Base-by-base conservation (phyloP, 1,140 invertebrate genomes). In the Philotrypesis tridentata region DNA sequence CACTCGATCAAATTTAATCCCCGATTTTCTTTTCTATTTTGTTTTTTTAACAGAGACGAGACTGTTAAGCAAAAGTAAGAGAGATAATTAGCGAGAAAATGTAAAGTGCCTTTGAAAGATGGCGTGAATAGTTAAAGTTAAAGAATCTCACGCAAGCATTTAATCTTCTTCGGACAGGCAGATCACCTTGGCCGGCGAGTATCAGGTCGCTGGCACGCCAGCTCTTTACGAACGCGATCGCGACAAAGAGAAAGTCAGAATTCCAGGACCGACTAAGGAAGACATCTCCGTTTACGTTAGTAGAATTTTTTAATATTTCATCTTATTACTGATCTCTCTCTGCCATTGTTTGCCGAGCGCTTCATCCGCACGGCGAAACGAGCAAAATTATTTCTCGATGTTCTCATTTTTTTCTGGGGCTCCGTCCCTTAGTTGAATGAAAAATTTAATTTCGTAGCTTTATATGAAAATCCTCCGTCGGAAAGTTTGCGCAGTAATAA, bases 201-300 rank as follows among this genome's bases (percentile, higher is more conserved):
- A 97, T 88, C 94, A 95, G 84, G 95, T 96, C 29, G 96, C 96
- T n/a, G 96, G 96, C 21, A 94, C 96, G 1, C 94, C 95, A 82
- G 95, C 97, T 78, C 93, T 97, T 40, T 98, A 98, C 91, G 95
- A 96, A 90, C 91, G 96, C 80, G 94, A 96, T 81, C 95, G 95
- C 60, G 96, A 97, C 87, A 94, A 94, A 91, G 97, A 98, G 87
- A 96, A 94, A 87, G 94, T 98, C 23, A 93, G 94, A 87, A 96
- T 97, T 85, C 94, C 95, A 31, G 97, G 97, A 85, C 97, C 97
- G 23, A 94, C 97, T 81, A 94, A 95, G 85, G 96, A 97, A 91
- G 94, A 96, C 67, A 95, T 98, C 79, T 93, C 95, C 86, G 93
- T 98, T 85, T 97, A 96, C 91, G 97, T 97, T 92, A 94, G 94